Percentiles rank a stretch among this genome's conserved stretches.
These are phyloP conservation scores for Clostera curtula DNA, from an alignment of 2,888 invertebrate genomes.

Conservation along the genomic window DNA sequence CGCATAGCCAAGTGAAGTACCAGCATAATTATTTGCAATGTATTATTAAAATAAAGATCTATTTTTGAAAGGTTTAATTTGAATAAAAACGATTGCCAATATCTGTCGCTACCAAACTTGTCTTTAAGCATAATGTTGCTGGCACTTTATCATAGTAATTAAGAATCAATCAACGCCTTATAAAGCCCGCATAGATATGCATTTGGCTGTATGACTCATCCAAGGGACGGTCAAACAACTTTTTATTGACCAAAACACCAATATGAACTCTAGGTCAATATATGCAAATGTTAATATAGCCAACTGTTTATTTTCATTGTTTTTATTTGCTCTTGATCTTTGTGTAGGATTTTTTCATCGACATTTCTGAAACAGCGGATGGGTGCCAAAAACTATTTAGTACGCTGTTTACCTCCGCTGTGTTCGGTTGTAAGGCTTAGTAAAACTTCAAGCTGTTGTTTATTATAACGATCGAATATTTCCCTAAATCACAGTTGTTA, in stretches of 20 bases:
- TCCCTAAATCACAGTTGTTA: too few species aligned
- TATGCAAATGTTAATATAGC: constrained; percentile 12
- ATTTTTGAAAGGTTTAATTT: too few species aligned
- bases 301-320: constrained; percentile 10
- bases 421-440: constrained; percentile 15
- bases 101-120: too few species aligned
- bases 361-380: constrained; percentile 43
- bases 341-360: constrained; percentile 34
- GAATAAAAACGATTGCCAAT: too few species aligned
- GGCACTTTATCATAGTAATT: background rate
- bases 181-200: constrained; percentile 7
- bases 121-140: background rate
- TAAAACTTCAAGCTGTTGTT: background rate
- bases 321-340: constrained; percentile 25
- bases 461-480: too few species aligned
- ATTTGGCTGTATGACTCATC: constrained; percentile 18
- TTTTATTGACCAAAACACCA: constrained; percentile 13
- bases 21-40: too few species aligned
- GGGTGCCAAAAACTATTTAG: constrained; percentile 44
- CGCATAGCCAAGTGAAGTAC: too few species aligned
- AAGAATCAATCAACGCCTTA: constrained; percentile 10
- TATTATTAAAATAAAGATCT: too few species aligned
- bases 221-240: constrained; percentile 4
- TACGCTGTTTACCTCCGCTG: constrained; percentile 38
- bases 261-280: constrained; percentile 11